Base-by-base conservation (phyloP, 2,113 vertebrate genomes). In the Asarcornis scutulata region DNA sequence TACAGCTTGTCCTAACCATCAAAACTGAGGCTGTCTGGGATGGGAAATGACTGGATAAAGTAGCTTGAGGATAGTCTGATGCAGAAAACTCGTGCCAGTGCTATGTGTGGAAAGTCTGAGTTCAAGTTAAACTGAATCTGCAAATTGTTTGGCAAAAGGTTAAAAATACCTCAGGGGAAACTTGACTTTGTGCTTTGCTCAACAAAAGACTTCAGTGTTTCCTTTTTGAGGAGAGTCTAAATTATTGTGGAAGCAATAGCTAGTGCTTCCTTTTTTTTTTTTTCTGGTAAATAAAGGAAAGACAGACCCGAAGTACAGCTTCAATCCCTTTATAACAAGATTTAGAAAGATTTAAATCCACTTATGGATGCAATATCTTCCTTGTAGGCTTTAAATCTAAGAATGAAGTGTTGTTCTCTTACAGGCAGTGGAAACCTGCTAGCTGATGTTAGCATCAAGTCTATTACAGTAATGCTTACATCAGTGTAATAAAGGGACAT, bases 81-180 rank as follows among this genome's bases (percentile, higher is more conserved):
- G 76, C 74, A 93, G 83, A 76, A 87, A 83, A 72, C 94, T 80
- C 32, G 12, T 93, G 95, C 83, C 85, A 52, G 5, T 96, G 88
- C 42, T 92, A 68, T 52, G 52, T 89, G 75, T 93, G 96, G 96
- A 97, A 97, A 96, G 77, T 93, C 88, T 95, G 96, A 93, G 58
- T 10, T 82, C 81, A 63, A 34, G 31, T 88, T 91, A 25, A 86
- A 22, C 71, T 62, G 66, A 66, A 81, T 21, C 67, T 62, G 62
- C 69, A 80, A 66, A 15, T 46, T 62, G 53, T 79, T 89, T 67
- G 40, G 56, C 50, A 42, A 76, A 68, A 27, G 46, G 32, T 75
- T 93, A 91, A 93, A 96, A 93, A 93, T 95, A 92, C 9, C 63
- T 1, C n/a, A 59, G 40, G 48, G 83, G 90, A 88, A 96, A 78